Conservation (phyloP, 2,797 vertebrate genomes). For the Orientallactaga sibirica region DNA sequence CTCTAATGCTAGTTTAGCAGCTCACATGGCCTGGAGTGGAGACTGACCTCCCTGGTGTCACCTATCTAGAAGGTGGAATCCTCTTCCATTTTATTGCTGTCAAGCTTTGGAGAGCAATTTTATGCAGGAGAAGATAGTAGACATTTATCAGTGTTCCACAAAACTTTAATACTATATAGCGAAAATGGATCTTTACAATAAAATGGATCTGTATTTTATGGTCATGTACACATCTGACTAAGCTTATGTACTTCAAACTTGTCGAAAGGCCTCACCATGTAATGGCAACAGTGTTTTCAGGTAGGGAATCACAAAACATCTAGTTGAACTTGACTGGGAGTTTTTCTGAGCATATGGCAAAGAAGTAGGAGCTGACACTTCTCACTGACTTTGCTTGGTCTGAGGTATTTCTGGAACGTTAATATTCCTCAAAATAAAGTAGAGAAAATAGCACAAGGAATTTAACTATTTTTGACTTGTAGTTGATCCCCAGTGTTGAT, state of each 20-base stretch:
- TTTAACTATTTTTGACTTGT: slow-evolving; percentile 67
- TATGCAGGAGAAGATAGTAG: neutral
- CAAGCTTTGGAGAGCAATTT: neutral
- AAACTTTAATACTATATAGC: slow-evolving; percentile 1
- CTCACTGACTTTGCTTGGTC: slow-evolving; percentile 35
- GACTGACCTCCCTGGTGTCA: neutral
- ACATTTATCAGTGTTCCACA: neutral
- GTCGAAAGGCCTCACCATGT: neutral
- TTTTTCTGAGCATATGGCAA: slow-evolving; percentile 64
- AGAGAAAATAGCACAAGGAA: slow-evolving; percentile 58
- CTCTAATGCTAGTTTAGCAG: neutral
- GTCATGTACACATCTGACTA: neutral
- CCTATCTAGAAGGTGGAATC: neutral
- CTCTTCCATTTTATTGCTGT: neutral
- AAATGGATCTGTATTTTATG: slow-evolving; percentile 12
- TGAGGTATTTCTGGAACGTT: slow-evolving; percentile 71
- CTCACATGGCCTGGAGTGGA: neutral
- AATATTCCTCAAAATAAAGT: slow-evolving; percentile 76
- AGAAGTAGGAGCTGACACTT: slow-evolving; percentile 50
- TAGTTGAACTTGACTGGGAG: slow-evolving; percentile 24
- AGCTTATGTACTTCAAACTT: neutral
- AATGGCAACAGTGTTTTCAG: neutral
- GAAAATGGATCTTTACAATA: neutral
- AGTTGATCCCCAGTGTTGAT: slow-evolving; percentile 55
- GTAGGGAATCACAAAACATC: slow-evolving; percentile 44